These are phyloP conservation scores for Tetragonula clypearis DNA, from an alignment of 1,140 invertebrate genomes.

Conservation along the genomic window DNA sequence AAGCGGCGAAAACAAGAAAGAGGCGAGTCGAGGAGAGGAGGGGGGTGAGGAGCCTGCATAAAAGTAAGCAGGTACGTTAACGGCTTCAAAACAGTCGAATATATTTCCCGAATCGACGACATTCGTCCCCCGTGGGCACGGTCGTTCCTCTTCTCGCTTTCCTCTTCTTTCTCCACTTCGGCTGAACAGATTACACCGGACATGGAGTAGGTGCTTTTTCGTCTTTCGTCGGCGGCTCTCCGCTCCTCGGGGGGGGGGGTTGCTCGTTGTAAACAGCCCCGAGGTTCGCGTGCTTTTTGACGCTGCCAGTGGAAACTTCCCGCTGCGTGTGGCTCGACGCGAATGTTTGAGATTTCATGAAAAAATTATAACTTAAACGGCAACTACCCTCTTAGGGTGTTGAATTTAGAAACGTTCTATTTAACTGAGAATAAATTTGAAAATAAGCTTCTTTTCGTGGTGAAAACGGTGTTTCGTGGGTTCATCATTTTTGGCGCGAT, in stretches of 20 bases:
- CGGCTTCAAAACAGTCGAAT: conserved; percentile 68
- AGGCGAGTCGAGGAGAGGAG: conserved; percentile 33
- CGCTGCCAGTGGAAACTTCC: neutral
- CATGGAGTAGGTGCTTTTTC: neutral
- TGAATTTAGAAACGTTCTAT: too few species aligned
- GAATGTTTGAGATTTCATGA: too few species aligned
- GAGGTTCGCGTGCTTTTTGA: neutral
- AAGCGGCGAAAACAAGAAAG: conserved; percentile 73
- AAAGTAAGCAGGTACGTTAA: conserved; percentile 67
- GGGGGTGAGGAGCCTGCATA: conserved; percentile 46
- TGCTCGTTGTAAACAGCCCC: neutral
- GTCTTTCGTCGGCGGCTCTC: neutral
- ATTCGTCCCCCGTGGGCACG: neutral
- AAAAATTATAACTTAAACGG: too few species aligned
- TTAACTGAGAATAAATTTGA: too few species aligned
- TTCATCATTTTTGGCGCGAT: too few species aligned
- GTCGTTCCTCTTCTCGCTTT: conserved; percentile 3
- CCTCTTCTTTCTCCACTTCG: neutral
- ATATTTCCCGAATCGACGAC: conserved; percentile 54
- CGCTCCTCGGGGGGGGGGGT: neutral
- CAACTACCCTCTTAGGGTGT: too few species aligned
- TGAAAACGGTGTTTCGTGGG: too few species aligned
- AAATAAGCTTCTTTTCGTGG: too few species aligned
- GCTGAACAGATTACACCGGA: conserved; percentile 1
- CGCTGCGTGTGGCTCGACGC: neutral